Base-by-base conservation (phyloP, 2,797 vertebrate species). In the Aphelocoma californica region DNA sequence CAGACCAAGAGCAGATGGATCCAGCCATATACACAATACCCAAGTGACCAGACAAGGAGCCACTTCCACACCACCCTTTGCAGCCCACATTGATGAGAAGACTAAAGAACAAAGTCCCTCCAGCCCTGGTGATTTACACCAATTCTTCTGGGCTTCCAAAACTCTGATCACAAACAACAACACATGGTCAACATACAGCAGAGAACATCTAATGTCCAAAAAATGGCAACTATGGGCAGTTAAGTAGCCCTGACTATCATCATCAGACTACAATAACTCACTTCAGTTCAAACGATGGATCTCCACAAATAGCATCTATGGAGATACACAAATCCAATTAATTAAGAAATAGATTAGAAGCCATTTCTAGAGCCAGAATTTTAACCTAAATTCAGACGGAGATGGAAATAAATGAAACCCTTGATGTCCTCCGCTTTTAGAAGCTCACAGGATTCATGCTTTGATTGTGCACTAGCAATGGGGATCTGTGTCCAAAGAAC, bases 21-120 rank as follows among this genome's bases (percentile, higher is more conserved):
- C 36, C 61, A 81, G 73, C 16, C 48, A 44, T 20, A 40, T 13
- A 44, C 44, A 62, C 0, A 0, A 53, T 13, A 74, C 3, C 18
- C 47, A 60, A 14, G 54, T 28, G 51, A 44, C 2, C 12, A 10
- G 51, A 51, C 10, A 25, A 44, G 18, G 48, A 77, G 45, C 42
- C 44, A 10, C 38, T 53, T 45, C 17, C 48, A 62, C 14, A 48
- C 14, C 69, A 64, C 28, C 12, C 40, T 66, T 32, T 5, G 0
- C 47, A 65, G 51, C 10, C 69, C 40, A 62, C 7, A 6, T 5
- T 31, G 45, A 87, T 45, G 42, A 70, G 23, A 25, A 70, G 64
- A 44, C 16, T 40, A 28, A 73, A 80, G 58, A 86, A 34, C 18
- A 18, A 48, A 65, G 36, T 60, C 38, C 24, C 54, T 72, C 24